phyloP scores from a whole-genome alignment of 2,113 vertebrate genomes.

The Rhea americana region DNA sequence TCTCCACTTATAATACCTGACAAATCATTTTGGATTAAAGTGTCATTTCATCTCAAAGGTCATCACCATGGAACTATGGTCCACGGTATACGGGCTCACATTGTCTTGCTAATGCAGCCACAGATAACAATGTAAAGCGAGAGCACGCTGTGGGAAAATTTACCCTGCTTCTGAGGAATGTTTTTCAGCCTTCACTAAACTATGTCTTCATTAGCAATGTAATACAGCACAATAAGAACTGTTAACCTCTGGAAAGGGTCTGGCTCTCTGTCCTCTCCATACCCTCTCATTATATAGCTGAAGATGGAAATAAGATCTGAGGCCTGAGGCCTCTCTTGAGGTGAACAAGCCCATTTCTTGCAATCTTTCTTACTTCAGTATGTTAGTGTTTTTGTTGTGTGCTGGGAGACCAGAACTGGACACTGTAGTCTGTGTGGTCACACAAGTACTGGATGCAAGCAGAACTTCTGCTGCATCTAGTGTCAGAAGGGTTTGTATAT shows the following conservation, averaged over 20 bases:
- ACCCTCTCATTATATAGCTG: not conserved
- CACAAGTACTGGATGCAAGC: not conserved
- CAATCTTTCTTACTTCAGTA: not conserved
- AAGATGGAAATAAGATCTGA: not conserved
- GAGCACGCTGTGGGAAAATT: not conserved
- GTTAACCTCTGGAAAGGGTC: not conserved
- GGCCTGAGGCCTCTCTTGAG: not conserved
- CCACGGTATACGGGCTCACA: not conserved
- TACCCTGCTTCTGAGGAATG: not conserved
- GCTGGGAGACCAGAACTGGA: not conserved
- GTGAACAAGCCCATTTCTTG: no score
- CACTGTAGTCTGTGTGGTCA: not conserved
- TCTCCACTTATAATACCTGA: not conserved
- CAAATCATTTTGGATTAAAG: not conserved
- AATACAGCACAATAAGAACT: not conserved
- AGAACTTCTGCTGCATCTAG: not conserved
- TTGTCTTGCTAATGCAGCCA: not conserved
- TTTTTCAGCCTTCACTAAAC: not conserved
- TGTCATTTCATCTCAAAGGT: not conserved
- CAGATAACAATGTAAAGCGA: not conserved
- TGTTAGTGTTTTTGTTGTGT: not conserved
- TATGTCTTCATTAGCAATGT: not conserved
- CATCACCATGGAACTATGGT: no score
- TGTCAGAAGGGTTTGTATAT: accelerated
- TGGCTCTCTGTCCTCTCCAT: not conserved